Base-by-base conservation (phyloP, 2,888 invertebrate genomes). In the Bruchidius siliquastri region DNA sequence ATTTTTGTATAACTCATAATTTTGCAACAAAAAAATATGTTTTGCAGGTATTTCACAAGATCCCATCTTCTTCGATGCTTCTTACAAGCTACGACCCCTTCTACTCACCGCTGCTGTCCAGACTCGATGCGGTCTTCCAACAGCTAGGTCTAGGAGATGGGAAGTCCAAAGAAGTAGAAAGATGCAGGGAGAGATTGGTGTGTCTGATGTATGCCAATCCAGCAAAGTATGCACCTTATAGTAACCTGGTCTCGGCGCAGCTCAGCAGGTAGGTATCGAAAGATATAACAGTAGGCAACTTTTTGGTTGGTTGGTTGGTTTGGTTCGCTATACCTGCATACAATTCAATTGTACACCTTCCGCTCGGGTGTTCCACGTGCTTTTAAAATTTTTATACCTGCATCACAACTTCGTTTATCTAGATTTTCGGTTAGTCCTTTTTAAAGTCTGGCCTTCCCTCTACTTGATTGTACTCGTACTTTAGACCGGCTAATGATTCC, bases 131-230 rank as follows among this genome's bases (percentile, higher is more conserved):
- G 0, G 94, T 96, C 69, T 96, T 95, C 86, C 92, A 93, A 70
- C 91, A 90, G 84, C 84, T 92, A 77, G 94, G 94, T 67, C 87
- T 92, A 21, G 89, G 90, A 20, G 73, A 82, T 72, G 81, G 79
- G 67, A 85, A 85, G 78, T 82, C 90, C 0, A 81, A 87, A 4
- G 90, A 90, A 77, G 88, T 91, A 79, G 90, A 95, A 87, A 87
- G 89, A 0, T 96, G 96, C 82, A 88, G 95, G 20, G 95, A 96
- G 83, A 91, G 94, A 81, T 90, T 95, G 6, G 93, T 96, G 30
- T 96, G 96, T 82, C 90, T 94, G 78, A 96, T 96, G 94, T 96
- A 96, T 86, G 90, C 93, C 70, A 94, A 92, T 83, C 96, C 96
- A 0, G 94, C 95, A 3, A 94, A 95, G 84, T 96, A 93, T 85